A percentile compares a stretch with the other conserved stretches of the same genome.
These are phyloP conservation scores for Willisornis vidua DNA, from an alignment of 2,113 vertebrate species.

Conservation along the genomic window DNA sequence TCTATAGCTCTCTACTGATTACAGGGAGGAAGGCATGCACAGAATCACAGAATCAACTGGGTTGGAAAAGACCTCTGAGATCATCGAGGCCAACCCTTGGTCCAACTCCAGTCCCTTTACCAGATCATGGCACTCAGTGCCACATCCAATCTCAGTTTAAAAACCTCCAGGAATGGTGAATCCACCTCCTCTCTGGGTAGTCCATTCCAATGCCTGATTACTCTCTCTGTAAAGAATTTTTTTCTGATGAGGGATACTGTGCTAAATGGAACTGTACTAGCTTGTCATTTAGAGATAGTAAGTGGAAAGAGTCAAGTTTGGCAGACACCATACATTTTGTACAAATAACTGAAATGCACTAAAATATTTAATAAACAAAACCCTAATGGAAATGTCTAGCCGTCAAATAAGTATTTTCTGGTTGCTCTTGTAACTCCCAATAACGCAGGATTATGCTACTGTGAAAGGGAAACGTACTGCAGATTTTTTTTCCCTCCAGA, in stretches of 20 bases:
- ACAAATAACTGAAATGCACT: background rate
- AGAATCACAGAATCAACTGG: background rate
- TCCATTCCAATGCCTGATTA: too few relatives aligned
- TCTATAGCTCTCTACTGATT: background rate
- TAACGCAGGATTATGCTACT: background rate
- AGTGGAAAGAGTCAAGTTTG: background rate
- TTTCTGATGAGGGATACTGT: background rate
- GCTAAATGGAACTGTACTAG: background rate
- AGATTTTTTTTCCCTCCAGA: background rate
- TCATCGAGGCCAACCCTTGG: too few relatives aligned
- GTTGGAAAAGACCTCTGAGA: too few relatives aligned
- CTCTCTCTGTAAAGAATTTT: too few relatives aligned
- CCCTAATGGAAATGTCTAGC: background rate
- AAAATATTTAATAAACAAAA: conserved; percentile 22
- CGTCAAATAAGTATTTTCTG: conserved; percentile 13
- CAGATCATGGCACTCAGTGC: too few relatives aligned
- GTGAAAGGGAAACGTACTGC: background rate
- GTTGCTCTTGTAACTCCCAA: background rate
- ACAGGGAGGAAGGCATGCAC: background rate
- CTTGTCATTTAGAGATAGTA: background rate
- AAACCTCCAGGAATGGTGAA: too few relatives aligned
- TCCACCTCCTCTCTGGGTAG: too few relatives aligned
- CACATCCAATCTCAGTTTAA: too few relatives aligned
- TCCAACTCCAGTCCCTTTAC: too few relatives aligned
- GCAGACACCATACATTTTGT: background rate